phyloP scores from a whole-genome alignment of 2,888 invertebrate genomes.

The Drosophila flavopinicola region DNA sequence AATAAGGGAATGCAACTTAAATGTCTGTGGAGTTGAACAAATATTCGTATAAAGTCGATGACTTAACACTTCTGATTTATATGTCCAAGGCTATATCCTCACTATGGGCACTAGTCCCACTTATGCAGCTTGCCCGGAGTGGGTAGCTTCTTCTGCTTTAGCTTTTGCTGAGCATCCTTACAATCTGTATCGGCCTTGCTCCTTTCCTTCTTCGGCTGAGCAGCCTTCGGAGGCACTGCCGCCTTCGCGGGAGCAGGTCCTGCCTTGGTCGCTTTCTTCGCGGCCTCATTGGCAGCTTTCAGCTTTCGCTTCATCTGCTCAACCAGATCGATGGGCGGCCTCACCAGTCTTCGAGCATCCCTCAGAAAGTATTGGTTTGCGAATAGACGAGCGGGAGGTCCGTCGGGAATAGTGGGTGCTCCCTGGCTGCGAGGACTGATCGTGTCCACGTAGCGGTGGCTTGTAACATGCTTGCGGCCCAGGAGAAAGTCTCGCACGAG shows the following conservation, averaged over 20 bases:
- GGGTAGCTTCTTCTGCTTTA: neutral
- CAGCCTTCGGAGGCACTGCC: conserved; percentile 2
- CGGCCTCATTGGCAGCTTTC: conserved; percentile 12
- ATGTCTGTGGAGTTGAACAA: too few relatives aligned
- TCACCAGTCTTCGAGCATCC: conserved; percentile 45
- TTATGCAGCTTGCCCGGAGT: conserved; percentile 30
- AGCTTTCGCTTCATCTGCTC: conserved; percentile 24
- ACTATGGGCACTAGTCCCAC: conserved; percentile 43
- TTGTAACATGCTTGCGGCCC: conserved; percentile 51
- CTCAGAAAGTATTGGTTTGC: conserved; percentile 38
- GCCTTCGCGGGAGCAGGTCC: neutral
- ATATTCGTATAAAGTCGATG: too few relatives aligned
- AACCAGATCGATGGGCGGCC: conserved; percentile 51
- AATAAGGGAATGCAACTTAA: conserved; percentile 3
- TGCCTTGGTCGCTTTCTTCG: neutral
- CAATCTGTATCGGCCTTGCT: neutral
- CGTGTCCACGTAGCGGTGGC: conserved; percentile 41
- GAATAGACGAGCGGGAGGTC: conserved; percentile 3
- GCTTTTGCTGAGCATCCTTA: neutral
- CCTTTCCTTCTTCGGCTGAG: neutral
- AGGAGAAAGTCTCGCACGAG: conserved; percentile 56
- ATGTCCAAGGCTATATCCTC: neutral
- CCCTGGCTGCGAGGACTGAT: conserved; percentile 24
- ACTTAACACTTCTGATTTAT: neutral
- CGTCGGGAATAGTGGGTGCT: conserved; percentile 1